Base-by-base conservation (phyloP, 1,140 invertebrate genomes). In the Megalopta genalis region DNA sequence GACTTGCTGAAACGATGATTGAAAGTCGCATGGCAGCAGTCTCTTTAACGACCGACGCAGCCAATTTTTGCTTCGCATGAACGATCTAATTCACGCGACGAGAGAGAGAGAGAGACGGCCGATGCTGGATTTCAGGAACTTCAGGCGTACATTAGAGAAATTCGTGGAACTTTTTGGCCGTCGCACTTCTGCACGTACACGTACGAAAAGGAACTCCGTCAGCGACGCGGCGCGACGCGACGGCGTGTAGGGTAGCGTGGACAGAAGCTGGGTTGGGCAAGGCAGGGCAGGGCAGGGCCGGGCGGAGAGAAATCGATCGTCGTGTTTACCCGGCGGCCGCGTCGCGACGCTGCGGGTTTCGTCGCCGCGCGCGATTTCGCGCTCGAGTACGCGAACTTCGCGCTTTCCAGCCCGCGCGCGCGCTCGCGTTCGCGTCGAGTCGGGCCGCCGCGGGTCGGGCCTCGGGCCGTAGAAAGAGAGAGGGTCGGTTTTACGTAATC, bases 311-410 rank as follows among this genome's bases (percentile, higher is more conserved):
- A 83, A 86, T 86, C 85, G 85, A 86, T 86, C 84, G 84, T 63
- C 70, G 76, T 86, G 84, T 86, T 86, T 86, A 86, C 84, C 77
- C 80, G 84, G 39, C 62, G 76, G 77, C 84, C 84, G 85, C 80
- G 80, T 81, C 76, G 85, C 84, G 75, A 77, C 84, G 85, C 77
- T 82, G 84, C 78, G 74, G 73, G 54, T 54, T 65, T 57, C 67
- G 80, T 78, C 68, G 75, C 37, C 68, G 67, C 68, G 75, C 75
- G 84, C 73, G 80, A 86, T 86, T 86, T 86, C 84, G 80, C 80
- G 84, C 84, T 86, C 84, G 85, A 83, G 77, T 82, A 86, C 80
- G 72, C 76, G 77, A 77, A 86, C 84, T 83, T 85, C 57, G 76
- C 72, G 66, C 78, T 86, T 80, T 79, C 82, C 59, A 25, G 63